Evolutionary conservation across 1,140 invertebrate genomes (phyloP).

Genomic region (Metopolophium dirhodum): DNA sequence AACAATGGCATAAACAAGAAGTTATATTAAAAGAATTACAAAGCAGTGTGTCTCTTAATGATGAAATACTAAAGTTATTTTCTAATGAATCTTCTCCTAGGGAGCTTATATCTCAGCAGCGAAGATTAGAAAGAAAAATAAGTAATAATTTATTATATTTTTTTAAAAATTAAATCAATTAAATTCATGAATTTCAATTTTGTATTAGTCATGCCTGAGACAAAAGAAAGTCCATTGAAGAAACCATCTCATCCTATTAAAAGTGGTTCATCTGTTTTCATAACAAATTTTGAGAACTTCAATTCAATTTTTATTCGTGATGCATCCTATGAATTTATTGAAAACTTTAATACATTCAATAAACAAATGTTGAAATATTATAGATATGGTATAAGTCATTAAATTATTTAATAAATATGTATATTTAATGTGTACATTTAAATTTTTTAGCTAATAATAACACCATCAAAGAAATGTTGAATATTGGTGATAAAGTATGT

Average conservation of each 20-base stretch:
- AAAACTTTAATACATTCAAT: background rate
- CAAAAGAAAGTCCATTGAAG: background rate
- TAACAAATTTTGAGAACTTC: constrained; percentile 48
- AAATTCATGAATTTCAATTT: background rate
- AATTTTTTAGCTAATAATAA: background rate
- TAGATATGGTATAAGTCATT: background rate
- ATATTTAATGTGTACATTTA: background rate
- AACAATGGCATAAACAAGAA: constrained; percentile 12
- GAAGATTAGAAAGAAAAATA: constrained; percentile 42
- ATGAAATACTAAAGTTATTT: constrained; percentile 23
- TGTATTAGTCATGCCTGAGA: background rate
- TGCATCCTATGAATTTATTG: constrained; percentile 10
- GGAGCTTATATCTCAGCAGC: background rate
- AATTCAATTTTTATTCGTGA: constrained; percentile 43
- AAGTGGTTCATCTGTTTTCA: constrained; percentile 20
- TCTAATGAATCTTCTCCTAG: background rate
- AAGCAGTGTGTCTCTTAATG: background rate
- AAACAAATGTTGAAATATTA: background rate
- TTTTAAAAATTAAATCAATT: background rate
- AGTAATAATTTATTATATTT: background rate
- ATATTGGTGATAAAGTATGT: constrained; percentile 33
- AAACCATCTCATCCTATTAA: constrained; percentile 35
- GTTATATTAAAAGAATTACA: constrained; percentile 19
- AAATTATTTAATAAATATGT: background rate
- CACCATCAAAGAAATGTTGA: background rate